Evolutionary conservation across 2,888 invertebrate species (phyloP).

Genomic region (Bimastos eiseni): DNA sequence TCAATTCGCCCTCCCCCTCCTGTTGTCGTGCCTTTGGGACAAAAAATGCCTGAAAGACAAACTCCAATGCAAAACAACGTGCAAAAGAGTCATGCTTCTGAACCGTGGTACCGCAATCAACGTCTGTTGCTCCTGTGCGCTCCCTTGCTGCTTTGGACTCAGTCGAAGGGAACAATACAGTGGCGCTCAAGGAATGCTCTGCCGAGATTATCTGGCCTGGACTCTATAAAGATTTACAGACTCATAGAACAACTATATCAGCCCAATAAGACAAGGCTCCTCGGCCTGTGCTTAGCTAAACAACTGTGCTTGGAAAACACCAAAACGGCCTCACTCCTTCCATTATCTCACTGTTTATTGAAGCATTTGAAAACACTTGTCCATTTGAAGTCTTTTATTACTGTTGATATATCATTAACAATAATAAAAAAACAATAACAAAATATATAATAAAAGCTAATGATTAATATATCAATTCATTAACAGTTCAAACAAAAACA

Average conservation of each 20-base stretch:
- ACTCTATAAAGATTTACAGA: not conserved
- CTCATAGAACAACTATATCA: not conserved
- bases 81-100: not conserved
- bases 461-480: not conserved
- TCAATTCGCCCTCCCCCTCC: not conserved
- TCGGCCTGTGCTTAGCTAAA: not conserved
- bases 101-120: not conserved
- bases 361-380: not conserved
- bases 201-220: not conserved
- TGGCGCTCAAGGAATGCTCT: not conserved
- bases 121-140: not conserved
- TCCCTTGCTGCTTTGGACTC: not conserved
- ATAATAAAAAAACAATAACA: not conserved
- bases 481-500: not conserved
- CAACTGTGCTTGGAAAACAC: not conserved
- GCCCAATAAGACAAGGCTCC: not conserved
- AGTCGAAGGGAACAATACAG: not conserved
- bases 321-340: not conserved
- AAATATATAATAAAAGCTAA: not conserved
- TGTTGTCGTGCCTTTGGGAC: not conserved
- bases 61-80: not conserved
- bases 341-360: not conserved
- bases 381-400: not conserved
- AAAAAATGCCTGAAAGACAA: not conserved
- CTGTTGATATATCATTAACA: not conserved